Base-by-base conservation (phyloP, 2,113 vertebrate species). In the Protomyctophum bolini region DNA sequence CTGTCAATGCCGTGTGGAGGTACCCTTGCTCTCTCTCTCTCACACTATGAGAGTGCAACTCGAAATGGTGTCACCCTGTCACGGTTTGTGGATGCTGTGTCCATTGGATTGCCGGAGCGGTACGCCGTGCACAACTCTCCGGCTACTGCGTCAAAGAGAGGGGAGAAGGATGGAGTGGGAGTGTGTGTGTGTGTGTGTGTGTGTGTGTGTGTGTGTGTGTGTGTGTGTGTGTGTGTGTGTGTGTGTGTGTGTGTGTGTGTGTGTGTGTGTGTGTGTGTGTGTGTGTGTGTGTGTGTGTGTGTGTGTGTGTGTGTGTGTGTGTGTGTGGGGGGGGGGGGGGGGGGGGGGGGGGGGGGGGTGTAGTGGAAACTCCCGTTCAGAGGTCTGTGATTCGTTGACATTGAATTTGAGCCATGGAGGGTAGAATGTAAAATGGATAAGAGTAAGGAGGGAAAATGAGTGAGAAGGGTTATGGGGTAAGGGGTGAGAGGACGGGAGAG, bases 301-400 rank as follows among this genome's bases (percentile, higher is more conserved):
- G n/a, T n/a, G n/a, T n/a, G n/a, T n/a, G n/a, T n/a, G n/a, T n/a
- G n/a, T n/a, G n/a, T n/a, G n/a, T n/a, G n/a, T 50, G 58, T 28
- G 1, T 45, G 66, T 48, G 56, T 7, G 1, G n/a, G n/a, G n/a
- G 15, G 51, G 62, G 66, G 28, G 28, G 33, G 50, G 55, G 6
- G 68, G 63, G 63, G 62, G 75, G 52, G 54, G 63, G 61, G 33
- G 54, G 68, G 78, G 77, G 83, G 46, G 54, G 54, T 69, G 69
- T 2, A 72, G 65, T 68, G 77, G 83, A 88, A 87, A 86, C 83
- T 90, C 86, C 88, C 79, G 50, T 70, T 75, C 56, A 71, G 51
- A 33, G n/a, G 15, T 41, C 29, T 63, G 75, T 60, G 79, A 73
- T 84, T 83, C 52, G 66, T 60, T 61, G 51, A 63, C 41, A 21